Evolutionary conservation across 2,113 vertebrate species (phyloP), one percentile per base, ranked within the genome.

Genomic region (Regulus satrapa): DNA sequence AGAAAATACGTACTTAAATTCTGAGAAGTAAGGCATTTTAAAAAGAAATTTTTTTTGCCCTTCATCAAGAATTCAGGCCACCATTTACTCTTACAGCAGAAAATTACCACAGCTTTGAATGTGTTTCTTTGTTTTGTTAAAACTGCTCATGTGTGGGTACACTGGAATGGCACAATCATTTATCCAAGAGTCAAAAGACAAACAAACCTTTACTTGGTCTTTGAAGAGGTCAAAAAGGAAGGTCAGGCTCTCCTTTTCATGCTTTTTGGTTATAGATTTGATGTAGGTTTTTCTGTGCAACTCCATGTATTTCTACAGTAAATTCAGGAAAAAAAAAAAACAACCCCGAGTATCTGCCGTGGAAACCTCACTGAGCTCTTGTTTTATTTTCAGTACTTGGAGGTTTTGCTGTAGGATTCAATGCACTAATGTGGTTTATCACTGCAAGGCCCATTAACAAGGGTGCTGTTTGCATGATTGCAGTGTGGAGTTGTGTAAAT

Each of bases 181-280:
- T 41, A 85, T 71, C 79, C 10, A 24, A 68, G 62, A 94, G 49
- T 62, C 75, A 72, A 88, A 93, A 96, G 66, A 45, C 77, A 92
- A 68, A 84, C 36, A 46, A 38, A n/a, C 46, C 56, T 72, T 81
- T 43, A 52, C 36, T 78, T 73, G 52, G 23, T 73, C 68, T 75
- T 93, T 97, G 63, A 82, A 89, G 56, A 54, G 45, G 23, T 84
- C 48, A 90, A 55, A 63, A 92, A 92, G 43, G 85, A 94, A 91
- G 29, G 26, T 23, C 18, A 6, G 54, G 88, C 43, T 58, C 20
- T 46, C 48, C 31, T 15, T 76, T 85, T 48, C 46, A 46, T 29
- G 25, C 34, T 51, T 80, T 68, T 59, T 69, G 9, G 36, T 73
- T 36, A 64, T 82, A 46, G 71, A 79, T 88, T 92, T 91, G 23